Conservation (phyloP, 2,113 vertebrate genomes). For the Xyliphius kryptos region DNA sequence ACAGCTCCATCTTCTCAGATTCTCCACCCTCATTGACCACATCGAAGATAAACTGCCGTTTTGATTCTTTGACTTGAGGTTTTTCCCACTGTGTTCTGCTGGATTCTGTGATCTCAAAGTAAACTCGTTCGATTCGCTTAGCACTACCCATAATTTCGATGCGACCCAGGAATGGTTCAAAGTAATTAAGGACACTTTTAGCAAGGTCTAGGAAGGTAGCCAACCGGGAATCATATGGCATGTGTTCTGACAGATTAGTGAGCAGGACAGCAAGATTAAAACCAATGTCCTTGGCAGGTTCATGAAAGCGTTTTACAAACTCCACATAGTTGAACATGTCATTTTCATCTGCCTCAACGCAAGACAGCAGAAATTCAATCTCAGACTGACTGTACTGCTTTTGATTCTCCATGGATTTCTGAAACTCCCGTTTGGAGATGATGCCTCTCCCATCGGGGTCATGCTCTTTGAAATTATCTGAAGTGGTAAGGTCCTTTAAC, state of each 20-base stretch:
- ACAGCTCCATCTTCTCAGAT: constrained; percentile 98
- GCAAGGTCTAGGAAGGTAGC: constrained; percentile 83
- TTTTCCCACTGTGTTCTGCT: constrained; percentile 97
- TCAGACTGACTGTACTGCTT: constrained; percentile 93
- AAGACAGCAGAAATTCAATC: constrained; percentile 92
- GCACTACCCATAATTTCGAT: constrained; percentile 98
- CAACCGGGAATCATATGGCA: constrained; percentile 89
- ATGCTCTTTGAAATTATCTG: constrained; percentile 89
- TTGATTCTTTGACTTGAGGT: constrained; percentile 96
- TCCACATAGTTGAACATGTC: constrained; percentile 95
- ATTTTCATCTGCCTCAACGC: constrained; percentile 91
- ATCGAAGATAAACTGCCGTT: too few relatives aligned
- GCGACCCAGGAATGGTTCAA: constrained; percentile 88
- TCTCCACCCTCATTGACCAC: too few relatives aligned
- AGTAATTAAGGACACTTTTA: constrained; percentile 92
- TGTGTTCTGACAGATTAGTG: constrained; percentile 93
- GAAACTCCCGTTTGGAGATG: constrained; percentile 96
- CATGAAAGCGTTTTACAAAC: constrained; percentile 92
- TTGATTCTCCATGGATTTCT: constrained; percentile 98
- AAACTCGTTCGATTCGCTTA: constrained; percentile 94
- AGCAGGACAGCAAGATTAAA: constrained; percentile 92
- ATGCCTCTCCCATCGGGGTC: constrained; percentile 89
- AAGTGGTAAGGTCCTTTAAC: constrained; percentile 88
- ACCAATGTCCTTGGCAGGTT: constrained; percentile 95
- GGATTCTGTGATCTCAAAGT: constrained; percentile 96